Percentiles rank a stretch among this genome's conserved stretches.
Conservation (phyloP, 1,140 invertebrate species). For the Drosophila aff. region DNA sequence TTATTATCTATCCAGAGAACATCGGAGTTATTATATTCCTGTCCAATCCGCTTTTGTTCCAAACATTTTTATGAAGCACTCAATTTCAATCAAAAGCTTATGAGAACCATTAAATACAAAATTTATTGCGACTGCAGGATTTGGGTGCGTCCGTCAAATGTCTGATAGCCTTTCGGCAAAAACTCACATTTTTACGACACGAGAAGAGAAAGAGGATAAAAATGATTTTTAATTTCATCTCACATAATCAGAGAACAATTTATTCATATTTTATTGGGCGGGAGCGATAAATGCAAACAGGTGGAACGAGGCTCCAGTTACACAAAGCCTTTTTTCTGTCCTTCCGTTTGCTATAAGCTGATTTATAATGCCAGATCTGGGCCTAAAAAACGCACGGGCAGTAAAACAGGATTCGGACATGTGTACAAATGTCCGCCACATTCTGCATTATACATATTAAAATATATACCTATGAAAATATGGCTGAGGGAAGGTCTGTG, state of each 20-base stretch:
- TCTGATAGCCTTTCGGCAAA: constrained; percentile 27
- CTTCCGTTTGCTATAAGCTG: constrained; percentile 47
- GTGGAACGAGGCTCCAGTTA: not conserved
- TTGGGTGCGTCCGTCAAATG: constrained; percentile 13
- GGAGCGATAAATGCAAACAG: constrained; percentile 47
- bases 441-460: constrained; percentile 19
- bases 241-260: constrained; percentile 65
- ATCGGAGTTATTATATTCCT: not conserved
- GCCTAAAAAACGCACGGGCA: constrained; percentile 44
- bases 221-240: constrained; percentile 59
- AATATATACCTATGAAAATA: constrained; percentile 11
- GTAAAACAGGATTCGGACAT: constrained; percentile 58
- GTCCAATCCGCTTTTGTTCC: not conserved
- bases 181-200: constrained; percentile 41
- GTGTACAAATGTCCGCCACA: constrained; percentile 55
- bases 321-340: constrained; percentile 6
- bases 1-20: not conserved
- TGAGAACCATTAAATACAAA: not conserved
- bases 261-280: constrained; percentile 53
- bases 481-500: constrained; percentile 4
- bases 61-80: constrained; percentile 4
- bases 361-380: constrained; percentile 61
- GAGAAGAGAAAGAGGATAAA: not conserved
- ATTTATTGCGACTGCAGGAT: not conserved
- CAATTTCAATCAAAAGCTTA: constrained; percentile 12